Evolutionary conservation across 2,888 invertebrate genomes (phyloP).

Genomic region (Oegoconia quadripuncta): DNA sequence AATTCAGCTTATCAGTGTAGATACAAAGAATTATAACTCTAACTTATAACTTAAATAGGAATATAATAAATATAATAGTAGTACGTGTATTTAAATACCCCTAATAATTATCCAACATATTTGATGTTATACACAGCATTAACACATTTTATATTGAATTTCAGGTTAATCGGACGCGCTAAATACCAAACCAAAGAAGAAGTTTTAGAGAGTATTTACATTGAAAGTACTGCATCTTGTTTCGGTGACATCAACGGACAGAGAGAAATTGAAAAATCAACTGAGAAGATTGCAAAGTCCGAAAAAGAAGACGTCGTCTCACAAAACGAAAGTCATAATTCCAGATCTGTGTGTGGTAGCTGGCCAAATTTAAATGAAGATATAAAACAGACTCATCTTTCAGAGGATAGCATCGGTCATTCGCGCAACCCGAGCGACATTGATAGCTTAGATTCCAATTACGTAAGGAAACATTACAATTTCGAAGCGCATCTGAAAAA

Average conservation of each 20-base stretch:
- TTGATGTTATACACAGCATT: too few relatives aligned
- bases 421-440: slow-evolving; percentile 76
- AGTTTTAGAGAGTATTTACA: slow-evolving; percentile 72
- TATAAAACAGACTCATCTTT: slow-evolving; percentile 58
- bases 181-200: slow-evolving; percentile 75
- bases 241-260: slow-evolving; percentile 72
- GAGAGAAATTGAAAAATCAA: slow-evolving; percentile 47
- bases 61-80: too few relatives aligned
- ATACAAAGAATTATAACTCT: too few relatives aligned
- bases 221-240: slow-evolving; percentile 73
- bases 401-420: slow-evolving; percentile 72
- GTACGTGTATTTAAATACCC: too few relatives aligned
- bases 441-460: slow-evolving; percentile 79
- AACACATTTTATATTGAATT: slow-evolving; percentile 28
- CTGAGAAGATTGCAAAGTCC: slow-evolving; percentile 44
- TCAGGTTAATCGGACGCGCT: slow-evolving; percentile 70
- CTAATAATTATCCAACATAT: too few relatives aligned
- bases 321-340: slow-evolving; percentile 54
- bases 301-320: slow-evolving; percentile 59
- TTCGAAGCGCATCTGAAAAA: slow-evolving; percentile 68
- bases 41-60: too few relatives aligned
- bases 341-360: slow-evolving; percentile 65
- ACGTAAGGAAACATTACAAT: slow-evolving; percentile 77
- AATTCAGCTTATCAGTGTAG: too few relatives aligned
- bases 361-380: slow-evolving; percentile 73